These are phyloP conservation scores for Telenomus remus DNA, from an alignment of 1,140 invertebrate genomes.

Conservation along the genomic window DNA sequence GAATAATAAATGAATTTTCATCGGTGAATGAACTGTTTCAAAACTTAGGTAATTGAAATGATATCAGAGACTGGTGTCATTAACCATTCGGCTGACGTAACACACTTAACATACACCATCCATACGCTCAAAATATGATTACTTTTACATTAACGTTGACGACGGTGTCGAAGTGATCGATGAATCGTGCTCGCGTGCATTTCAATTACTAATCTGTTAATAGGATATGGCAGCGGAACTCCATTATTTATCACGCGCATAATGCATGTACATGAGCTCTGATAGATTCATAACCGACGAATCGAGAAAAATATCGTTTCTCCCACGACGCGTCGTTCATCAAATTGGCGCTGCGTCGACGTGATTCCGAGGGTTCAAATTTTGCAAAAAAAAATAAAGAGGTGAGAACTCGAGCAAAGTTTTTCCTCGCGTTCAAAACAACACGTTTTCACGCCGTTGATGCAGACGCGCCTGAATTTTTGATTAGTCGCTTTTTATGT, in stretches of 20 bases:
- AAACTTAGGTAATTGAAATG: too few species aligned
- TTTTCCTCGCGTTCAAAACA: conserved; percentile 14
- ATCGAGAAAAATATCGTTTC: conserved; percentile 28
- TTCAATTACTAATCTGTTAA: conserved; percentile 49
- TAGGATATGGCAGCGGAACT: conserved; percentile 25
- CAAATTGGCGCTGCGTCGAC: conserved; percentile 24
- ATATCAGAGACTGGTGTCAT: too few species aligned
- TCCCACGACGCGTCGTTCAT: conserved; percentile 24
- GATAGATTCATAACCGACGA: conserved; percentile 37
- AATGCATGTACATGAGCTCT: conserved; percentile 19
- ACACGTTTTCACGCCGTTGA: conserved; percentile 32
- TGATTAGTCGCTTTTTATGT: conserved; percentile 37
- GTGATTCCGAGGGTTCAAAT: conserved; percentile 9
- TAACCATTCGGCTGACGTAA: too few species aligned
- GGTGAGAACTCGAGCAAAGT: neutral
- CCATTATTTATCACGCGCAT: conserved; percentile 34
- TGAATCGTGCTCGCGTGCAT: conserved; percentile 18
- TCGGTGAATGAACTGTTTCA: too few species aligned
- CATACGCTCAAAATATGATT: conserved; percentile 1
- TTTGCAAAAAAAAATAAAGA: conserved; percentile 28
- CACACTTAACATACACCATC: neutral
- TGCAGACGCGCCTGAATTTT: conserved; percentile 29
- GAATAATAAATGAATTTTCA: too few species aligned
- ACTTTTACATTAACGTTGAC: neutral
- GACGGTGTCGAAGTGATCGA: conserved; percentile 18